These are phyloP conservation scores for Neofelis nebulosa DNA, from an alignment of 2,113 vertebrate genomes.

Conservation along the genomic window DNA sequence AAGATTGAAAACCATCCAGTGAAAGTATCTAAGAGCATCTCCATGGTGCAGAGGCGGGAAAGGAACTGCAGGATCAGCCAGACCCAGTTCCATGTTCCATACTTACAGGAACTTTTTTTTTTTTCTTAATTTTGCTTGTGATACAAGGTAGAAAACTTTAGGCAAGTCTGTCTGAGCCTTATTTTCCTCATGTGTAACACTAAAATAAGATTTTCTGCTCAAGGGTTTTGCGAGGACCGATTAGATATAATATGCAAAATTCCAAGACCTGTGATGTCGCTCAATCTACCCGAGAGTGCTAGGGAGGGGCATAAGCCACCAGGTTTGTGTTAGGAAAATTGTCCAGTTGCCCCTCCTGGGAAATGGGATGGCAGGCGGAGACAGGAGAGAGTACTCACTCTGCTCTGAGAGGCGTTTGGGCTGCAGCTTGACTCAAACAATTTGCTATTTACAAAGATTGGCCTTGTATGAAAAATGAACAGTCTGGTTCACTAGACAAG, in stretches of 20 bases:
- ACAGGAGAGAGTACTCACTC: background rate
- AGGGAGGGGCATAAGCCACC: background rate
- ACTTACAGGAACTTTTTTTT: background rate
- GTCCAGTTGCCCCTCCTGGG: background rate
- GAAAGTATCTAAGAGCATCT: background rate
- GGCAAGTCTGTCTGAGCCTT: background rate
- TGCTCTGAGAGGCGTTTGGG: rapidly evolving
- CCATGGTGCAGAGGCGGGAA: background rate
- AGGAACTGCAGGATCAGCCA: background rate
- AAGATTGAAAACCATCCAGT: background rate
- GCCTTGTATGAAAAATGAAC: background rate
- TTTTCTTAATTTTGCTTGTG: background rate
- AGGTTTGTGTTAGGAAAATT: no score
- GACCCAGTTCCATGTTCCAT: background rate
- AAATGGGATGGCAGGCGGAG: background rate
- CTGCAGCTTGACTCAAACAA: background rate
- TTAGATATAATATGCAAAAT: background rate
- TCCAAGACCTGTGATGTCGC: background rate
- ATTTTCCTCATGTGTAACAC: background rate
- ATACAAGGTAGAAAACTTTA: background rate
- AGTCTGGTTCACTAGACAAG: background rate
- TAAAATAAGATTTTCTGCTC: background rate
- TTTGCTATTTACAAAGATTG: rapidly evolving
- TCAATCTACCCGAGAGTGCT: background rate
- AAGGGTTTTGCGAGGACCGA: background rate